Evolutionary conservation across 2,797 vertebrate genomes (phyloP), one percentile per base, ranked within the genome.

Genomic region (Crocodylus rhombifer): DNA sequence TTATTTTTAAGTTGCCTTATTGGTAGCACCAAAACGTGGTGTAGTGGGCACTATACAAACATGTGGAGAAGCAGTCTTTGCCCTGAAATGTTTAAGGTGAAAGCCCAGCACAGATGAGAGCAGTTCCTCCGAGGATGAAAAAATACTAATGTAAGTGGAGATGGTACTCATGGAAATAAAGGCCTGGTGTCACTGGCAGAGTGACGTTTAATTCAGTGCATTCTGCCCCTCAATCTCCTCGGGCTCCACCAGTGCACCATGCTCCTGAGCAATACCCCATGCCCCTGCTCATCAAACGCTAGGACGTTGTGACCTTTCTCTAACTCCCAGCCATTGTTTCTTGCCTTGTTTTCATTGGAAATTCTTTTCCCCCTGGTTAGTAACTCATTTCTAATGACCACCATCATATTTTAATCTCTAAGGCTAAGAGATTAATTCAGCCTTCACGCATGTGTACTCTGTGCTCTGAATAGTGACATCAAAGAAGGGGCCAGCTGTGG

Each of bases 141-240:
- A 2, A 26, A 21, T 3, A 77, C 25, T 0, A 4, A 51, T 62
- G 60, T 9, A 23, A 26, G 8, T n/a, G 2, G 6, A 8, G 62
- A 11, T 63, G 4, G 1, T 30, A 13, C 28, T 0, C 0, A 2
- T 18, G n/a, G 21, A 78, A 69, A 28, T 1, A 33, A 20, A 26
- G 11, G 58, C 28, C 7, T 5, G 76, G 18, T 73, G 23, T 4
- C 36, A 26, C 16, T 14, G 6, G 30, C 21, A 25, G 16, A 55
- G 30, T 0, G 0, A 30, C 3, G 11, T 3, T 14, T 28, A 5
- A 18, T 65, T n/a, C 51, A 56, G 7, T 0, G 55, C 8, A 30
- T 56, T 14, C 69, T 51, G 55, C 7, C 13, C 67, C 36, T 33
- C 23, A 42, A 23, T 33, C 13, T 21, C 36, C 64, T 65, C 36